Base-by-base conservation (phyloP, 1,140 invertebrate genomes). In the Cyclargus thomasi region DNA sequence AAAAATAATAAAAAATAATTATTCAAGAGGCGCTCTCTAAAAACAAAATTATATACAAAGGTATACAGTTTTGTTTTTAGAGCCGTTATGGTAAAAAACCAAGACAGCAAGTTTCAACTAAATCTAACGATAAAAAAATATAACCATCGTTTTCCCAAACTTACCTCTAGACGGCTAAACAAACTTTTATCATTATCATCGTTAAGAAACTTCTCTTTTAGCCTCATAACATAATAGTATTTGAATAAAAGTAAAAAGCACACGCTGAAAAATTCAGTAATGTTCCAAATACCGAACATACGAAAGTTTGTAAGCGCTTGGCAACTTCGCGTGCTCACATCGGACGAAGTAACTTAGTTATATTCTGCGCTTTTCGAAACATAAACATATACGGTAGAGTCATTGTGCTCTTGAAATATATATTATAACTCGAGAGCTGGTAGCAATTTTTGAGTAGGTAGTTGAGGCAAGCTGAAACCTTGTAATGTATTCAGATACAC, bases 201-300 rank as follows among this genome's bases (percentile, higher is more conserved):
- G 11, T 47, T 47, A 16, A 47, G 1, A 11, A 47, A 47, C 39
- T 47, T 47, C 14, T 47, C 39, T 47, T 47, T 47, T 47, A 47
- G 39, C 39, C 39, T 47, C 39, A 16, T 47, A 47, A 14, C 39
- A 47, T 47, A 14, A 47, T 47, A 47, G 39, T 47, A 47, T 47
- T 47, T 47, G 39, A 47, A 20, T 59, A 59, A 59, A 59, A 59
- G 17, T 20, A 21, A 5, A 59, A 17, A 20, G 55, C 17, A 59
- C 55, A 20, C 11, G 17, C 55, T 59, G 6, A 59, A 59, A 59
- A 59, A 59, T 59, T 59, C 55, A 59, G 55, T 21, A 20, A 59
- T 59, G 55, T 20, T 20, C 55, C 55, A 59, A 20, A 20, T 20
- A 11, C 18, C 3, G 55, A 20, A 59, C 55, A 21, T 21, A 21